Base-by-base conservation (phyloP, 2,888 invertebrate species). In the Endotricha flammealis region DNA sequence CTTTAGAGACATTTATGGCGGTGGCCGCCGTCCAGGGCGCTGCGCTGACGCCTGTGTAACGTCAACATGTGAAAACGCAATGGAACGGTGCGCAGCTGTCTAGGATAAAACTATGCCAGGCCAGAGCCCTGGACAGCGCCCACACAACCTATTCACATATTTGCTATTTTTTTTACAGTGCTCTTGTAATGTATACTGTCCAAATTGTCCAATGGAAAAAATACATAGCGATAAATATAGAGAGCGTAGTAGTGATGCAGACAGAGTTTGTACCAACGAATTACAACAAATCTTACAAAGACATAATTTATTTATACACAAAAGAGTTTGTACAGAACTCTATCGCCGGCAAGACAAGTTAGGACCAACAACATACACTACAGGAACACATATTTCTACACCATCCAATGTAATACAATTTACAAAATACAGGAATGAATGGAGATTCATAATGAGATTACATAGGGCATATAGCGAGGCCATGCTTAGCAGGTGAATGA, bases 391-490 rank as follows among this genome's bases (percentile, higher is more conserved):
- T 51, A 65, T 74, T 73, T 61, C 47, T 54, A 69, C 78, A 83
- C 81, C 78, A 79, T 83, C 83, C 81, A 85, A 83, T 82, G 79
- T 78, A 71, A 60, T 56, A 50, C 67, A 54, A 70, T 78, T 79
- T 80, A 76, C 70, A 76, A 69, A 59, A 63, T 59, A 67, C 60
- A 63, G 60, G 51, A 69, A 56, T 60, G 61, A 53, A 64, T 64
- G 61, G 83, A 83, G 85, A 86, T 86, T 86, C 85, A 78, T 68
- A 66, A 75, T 79, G 82, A 85, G 81, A 83, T 81, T 81, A 80
- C 68, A 71, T 64, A 64, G 75, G 74, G 74, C 73, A 79, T 75
- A 74, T 53, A 56, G 74, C 72, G 75, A 80, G 81, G 83, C 79
- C 74, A 76, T 74, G 80, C 81, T 77, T 74, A 78, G 80, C 79